Percentiles rank a stretch among this genome's conserved stretches.
Conservation (phyloP, 2,113 vertebrate genomes). For the Menura novaehollandiae region DNA sequence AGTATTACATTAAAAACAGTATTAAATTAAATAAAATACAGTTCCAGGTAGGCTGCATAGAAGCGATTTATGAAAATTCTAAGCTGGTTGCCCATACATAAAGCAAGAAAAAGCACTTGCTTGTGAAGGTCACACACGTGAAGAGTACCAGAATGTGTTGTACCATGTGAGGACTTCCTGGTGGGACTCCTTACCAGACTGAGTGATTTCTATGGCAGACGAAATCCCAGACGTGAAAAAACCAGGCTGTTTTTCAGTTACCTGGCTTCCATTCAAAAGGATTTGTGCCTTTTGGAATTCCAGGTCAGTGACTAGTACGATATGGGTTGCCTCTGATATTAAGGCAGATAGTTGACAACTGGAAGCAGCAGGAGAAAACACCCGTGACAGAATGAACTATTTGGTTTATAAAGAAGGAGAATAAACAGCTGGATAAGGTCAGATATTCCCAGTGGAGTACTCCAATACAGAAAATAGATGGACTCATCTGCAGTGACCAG, state of each 20-base stretch:
- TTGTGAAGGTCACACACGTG: background rate
- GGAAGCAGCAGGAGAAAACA: background rate
- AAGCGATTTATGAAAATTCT: background rate
- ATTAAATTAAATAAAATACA: background rate
- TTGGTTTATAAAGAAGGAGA: background rate
- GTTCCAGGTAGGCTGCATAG: background rate
- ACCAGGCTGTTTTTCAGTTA: background rate
- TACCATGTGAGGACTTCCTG: background rate
- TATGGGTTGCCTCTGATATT: background rate
- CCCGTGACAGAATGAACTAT: background rate
- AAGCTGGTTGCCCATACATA: background rate
- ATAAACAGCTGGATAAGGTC: background rate
- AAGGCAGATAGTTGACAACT: background rate
- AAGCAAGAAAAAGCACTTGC: background rate
- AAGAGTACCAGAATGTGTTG: background rate
- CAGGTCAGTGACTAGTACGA: background rate
- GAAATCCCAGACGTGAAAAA: background rate
- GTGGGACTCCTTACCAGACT: background rate
- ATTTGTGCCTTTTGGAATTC: background rate
- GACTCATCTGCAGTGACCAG: background rate
- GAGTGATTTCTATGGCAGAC: background rate
- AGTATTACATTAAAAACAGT: too few relatives aligned
- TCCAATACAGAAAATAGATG: background rate
- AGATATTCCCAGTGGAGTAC: background rate
- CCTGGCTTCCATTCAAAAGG: background rate